Conservation (phyloP, 92 coral and sea anemone species). For the Palythoa caribaeorum region DNA sequence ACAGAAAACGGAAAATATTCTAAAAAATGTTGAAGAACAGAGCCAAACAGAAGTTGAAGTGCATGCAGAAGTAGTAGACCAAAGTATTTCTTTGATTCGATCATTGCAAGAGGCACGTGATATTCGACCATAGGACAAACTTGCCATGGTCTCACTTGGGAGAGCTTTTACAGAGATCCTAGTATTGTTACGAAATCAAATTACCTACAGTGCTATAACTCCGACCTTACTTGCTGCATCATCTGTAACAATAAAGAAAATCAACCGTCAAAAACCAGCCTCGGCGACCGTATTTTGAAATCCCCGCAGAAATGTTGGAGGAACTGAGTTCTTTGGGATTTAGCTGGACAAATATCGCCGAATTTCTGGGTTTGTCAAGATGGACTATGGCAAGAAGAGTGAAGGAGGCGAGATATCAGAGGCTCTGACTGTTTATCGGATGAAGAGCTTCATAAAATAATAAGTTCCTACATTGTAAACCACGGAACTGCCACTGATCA, state of each 20-base stretch:
- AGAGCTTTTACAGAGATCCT: slow-evolving; percentile 25
- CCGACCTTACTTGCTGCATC: slow-evolving; percentile 54
- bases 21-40: slow-evolving; percentile 36
- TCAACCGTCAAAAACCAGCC: slow-evolving; percentile 49
- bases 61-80: slow-evolving; percentile 41
- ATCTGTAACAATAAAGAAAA: slow-evolving; percentile 39
- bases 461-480: slow-evolving; percentile 35
- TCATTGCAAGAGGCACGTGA: slow-evolving; percentile 48
- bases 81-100: slow-evolving; percentile 37
- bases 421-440: slow-evolving; percentile 38
- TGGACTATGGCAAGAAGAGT: slow-evolving; percentile 62
- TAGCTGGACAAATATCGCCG: slow-evolving; percentile 45
- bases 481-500: slow-evolving; percentile 69
- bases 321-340: slow-evolving; percentile 57
- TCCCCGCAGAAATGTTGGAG: slow-evolving; percentile 50
- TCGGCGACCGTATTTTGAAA: slow-evolving; percentile 46
- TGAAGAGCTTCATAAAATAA: slow-evolving; percentile 55
- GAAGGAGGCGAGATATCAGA: slow-evolving; percentile 41
- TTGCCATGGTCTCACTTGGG: slow-evolving; percentile 46
- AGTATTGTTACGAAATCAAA: slow-evolving; percentile 53
- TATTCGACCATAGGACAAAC: slow-evolving; percentile 24
- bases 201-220: slow-evolving; percentile 46
- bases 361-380: slow-evolving; percentile 56
- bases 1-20: slow-evolving; percentile 61
- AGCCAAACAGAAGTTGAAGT: slow-evolving; percentile 43